Evolutionary conservation across 1,140 invertebrate genomes (phyloP), one percentile per base, ranked within the genome.

Genomic region (Archivesica marissinica): DNA sequence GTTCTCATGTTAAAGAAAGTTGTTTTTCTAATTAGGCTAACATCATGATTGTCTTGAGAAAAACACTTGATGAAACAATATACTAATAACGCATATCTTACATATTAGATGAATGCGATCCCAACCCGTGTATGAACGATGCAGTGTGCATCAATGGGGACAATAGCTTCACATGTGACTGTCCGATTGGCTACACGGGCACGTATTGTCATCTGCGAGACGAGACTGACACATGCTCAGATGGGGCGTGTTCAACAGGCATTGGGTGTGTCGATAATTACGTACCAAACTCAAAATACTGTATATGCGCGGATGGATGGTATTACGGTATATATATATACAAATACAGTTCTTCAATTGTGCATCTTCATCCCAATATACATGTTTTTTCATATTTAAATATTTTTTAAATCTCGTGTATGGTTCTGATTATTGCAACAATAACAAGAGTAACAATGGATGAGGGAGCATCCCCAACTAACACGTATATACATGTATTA

Each of bases 261-360:
- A 66, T 20, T 13, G 44, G 28, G 3, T 81, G 79, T 59, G 72
- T 81, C 9, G 79, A 81, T 56, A 72, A 81, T 38, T 81, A 81
- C 44, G 33, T 81, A 3, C 38, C 1, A 13, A 68, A 81, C 33
- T n/a, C 50, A 13, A 50, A 30, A 41, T 68, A 81, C 33, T 81
- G 79, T 33, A 7, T 59, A 0, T 81, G 79, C 61, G 20, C 15
- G 17, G 50, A 56, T 3, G 79, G 79, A n/a, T 81, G 64, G 64
- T 44, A 72, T 50, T 81, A 25, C 38, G 35, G 79, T 81, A 56
- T 56, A 47, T 50, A 28, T n/a, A n/a, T n/a, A n/a, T n/a, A n/a
- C n/a, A n/a, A n/a, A n/a, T n/a, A n/a, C n/a, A n/a, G n/a, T n/a
- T n/a, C n/a, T n/a, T n/a, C n/a, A n/a, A n/a, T n/a, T n/a, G n/a